Percentiles rank a stretch among this genome's conserved stretches.
These are phyloP conservation scores for Anarsia innoxiella DNA, from an alignment of 2,888 invertebrate species.

Conservation along the genomic window DNA sequence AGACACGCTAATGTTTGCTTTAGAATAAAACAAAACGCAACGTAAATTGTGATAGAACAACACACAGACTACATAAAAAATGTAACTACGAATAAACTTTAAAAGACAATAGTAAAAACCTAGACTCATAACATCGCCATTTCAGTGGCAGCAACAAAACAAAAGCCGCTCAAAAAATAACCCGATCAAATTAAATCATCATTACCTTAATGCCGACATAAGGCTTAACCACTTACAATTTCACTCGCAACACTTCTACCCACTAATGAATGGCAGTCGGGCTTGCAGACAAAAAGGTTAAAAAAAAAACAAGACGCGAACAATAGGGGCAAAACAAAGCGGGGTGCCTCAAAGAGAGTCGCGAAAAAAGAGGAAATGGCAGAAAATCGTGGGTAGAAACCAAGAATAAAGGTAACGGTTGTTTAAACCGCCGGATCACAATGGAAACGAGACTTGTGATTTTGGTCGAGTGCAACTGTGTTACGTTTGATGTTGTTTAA, in stretches of 20 bases:
- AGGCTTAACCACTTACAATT: conserved; percentile 6
- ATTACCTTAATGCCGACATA: conserved; percentile 7
- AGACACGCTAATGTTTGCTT: too few relatives aligned
- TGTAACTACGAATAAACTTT: too few relatives aligned
- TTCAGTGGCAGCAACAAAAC: not conserved
- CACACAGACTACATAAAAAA: too few relatives aligned
- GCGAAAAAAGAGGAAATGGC: conserved; percentile 24
- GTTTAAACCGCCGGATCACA: conserved; percentile 11
- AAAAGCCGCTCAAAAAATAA: not conserved
- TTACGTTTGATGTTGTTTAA: conserved; percentile 1
- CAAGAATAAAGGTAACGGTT: conserved; percentile 16
- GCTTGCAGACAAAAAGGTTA: conserved; percentile 28
- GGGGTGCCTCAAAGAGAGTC: conserved; percentile 31
- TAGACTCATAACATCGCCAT: not conserved
- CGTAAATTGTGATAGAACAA: too few relatives aligned
- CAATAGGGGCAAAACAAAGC: conserved; percentile 35
- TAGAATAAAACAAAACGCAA: too few relatives aligned
- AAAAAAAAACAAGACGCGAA: conserved; percentile 30
- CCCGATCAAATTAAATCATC: conserved; percentile 6
- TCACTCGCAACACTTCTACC: conserved; percentile 14
- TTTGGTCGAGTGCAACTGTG: not conserved
- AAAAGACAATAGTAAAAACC: too few relatives aligned
- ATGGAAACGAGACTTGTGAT: not conserved
- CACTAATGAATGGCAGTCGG: conserved; percentile 31
- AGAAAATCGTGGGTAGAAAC: conserved; percentile 17